Evolutionary conservation across 2,888 invertebrate species (phyloP), one percentile per base, ranked within the genome.

Genomic region (Limnephilus auricula): DNA sequence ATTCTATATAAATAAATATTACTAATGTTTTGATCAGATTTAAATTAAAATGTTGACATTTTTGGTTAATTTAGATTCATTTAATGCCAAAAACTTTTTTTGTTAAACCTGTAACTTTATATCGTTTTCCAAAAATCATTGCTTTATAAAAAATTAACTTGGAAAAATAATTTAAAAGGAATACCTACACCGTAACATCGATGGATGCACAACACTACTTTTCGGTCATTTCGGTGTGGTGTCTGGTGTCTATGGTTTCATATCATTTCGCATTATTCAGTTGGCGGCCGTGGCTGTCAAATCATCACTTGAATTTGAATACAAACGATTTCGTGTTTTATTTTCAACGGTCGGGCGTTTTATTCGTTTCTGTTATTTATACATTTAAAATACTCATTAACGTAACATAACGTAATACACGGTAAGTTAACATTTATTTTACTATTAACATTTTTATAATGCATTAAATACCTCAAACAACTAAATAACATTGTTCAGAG

Each of bases 271-370:
- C 34, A 45, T 30, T 13, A 2, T 85, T 86, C n/a, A 9, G 50
- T 86, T 86, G 86, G 86, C 50, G n/a, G 18, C 18, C 30, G 13
- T 86, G 86, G 10, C 18, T 86, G 86, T 86, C 86, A 65, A 83
- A 83, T 65, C 6, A 40, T 40, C 40, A 40, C 40, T 40, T 40
- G 12, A 40, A 25, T 34, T 34, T 82, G 82, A 65, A 65, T 37
- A 34, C 25, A 34, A 37, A 25, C 5, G 9, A 25, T 2, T 82
- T 82, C 1, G 34, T 82, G 18, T 2, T 80, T 12, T 31, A 12
- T 80, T 80, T 80, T 80, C 80, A 32, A 80, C 32, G 80, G 80
- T 31, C 32, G 10, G 34, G 6, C n/a, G n/a, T n/a, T n/a, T n/a
- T n/a, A n/a, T n/a, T n/a, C n/a, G n/a, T n/a, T n/a, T n/a, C n/a